Base-by-base conservation (phyloP, 2,113 vertebrate genomes). In the Ailurus styani region DNA sequence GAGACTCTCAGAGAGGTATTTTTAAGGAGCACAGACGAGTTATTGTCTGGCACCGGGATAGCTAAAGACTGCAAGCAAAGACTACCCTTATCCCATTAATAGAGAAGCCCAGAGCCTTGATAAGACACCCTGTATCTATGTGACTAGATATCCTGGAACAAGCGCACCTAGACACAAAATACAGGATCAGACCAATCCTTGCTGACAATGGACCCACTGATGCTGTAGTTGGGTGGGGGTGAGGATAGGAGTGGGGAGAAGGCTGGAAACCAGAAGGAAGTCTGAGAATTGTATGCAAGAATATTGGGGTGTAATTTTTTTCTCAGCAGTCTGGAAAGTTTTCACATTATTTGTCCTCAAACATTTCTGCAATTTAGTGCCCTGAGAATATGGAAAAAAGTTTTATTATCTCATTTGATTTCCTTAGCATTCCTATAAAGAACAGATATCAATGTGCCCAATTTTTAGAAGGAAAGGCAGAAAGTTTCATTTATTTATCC, bases 21-120 rank as follows among this genome's bases (percentile, higher is more conserved):
- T 96, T 85, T 52, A 75, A 87, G 83, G 47, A 84, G 62, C 42
- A 97, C 34, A 96, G 84, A 72, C 87, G 84, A 84, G 31, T 97
- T 87, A 77, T 81, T 84, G 31, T 91, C 83, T 60, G 27, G 37
- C 13, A 40, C 12, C 0, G 0, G n/a, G 37, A 5, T 84, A 87
- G 70, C 54, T 70, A 62, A 97, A 95, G 45, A 68, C 40, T 31
- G 12, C 15, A 55, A 52, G 90, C 29, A 83, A 79, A 93, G 73
- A 85, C 57, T 62, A 6, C 31, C 83, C 17, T 66, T 84, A 82
- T 93, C 60, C 12, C 60, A 10, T 91, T 82, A 87, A 64, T 42
- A 37, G 72, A 89, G 87, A 93, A 79, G 34, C 37, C n/a, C n/a
- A 29, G 55, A 52, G 47, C 13, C 52, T 88, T 91, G 82, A 86